Conservation (phyloP, 2,888 invertebrate species). For the Eretmocerus hayati region DNA sequence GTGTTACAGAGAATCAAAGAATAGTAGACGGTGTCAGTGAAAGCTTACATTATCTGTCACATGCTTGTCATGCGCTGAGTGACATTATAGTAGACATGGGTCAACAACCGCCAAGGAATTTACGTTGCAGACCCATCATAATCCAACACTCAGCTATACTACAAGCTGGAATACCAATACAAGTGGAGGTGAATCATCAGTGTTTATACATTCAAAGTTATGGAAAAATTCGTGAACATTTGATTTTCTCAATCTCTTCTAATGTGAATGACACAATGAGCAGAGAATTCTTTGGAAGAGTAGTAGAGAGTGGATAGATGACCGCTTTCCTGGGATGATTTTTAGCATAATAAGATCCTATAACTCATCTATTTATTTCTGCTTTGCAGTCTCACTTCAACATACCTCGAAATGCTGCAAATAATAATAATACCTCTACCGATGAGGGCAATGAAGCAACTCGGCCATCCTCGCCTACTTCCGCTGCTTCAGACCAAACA, state of each 20-base stretch:
- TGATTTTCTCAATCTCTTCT: background rate
- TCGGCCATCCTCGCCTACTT: slow-evolving; percentile 27
- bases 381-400: slow-evolving; percentile 40
- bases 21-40: slow-evolving; percentile 70
- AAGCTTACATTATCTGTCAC: slow-evolving; percentile 76
- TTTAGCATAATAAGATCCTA: slow-evolving; percentile 4
- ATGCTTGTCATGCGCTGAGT: slow-evolving; percentile 82
- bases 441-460: slow-evolving; percentile 27
- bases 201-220: too few relatives aligned
- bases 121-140: slow-evolving; percentile 65
- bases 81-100: slow-evolving; percentile 73
- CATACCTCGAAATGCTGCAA: slow-evolving; percentile 31
- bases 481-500: slow-evolving; percentile 21
- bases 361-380: background rate
- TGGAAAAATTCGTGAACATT: background rate
- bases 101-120: slow-evolving; percentile 60
- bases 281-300: too few relatives aligned
- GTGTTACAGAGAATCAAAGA: slow-evolving; percentile 54
- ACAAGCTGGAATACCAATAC: slow-evolving; percentile 61
- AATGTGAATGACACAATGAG: background rate
- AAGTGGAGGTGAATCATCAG: slow-evolving; percentile 50
- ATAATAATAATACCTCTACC: slow-evolving; percentile 30
- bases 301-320: too few relatives aligned
- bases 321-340: too few relatives aligned
- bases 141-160: slow-evolving; percentile 63